These are phyloP conservation scores for Scomber colias DNA, from an alignment of 2,113 vertebrate species.

Conservation along the genomic window DNA sequence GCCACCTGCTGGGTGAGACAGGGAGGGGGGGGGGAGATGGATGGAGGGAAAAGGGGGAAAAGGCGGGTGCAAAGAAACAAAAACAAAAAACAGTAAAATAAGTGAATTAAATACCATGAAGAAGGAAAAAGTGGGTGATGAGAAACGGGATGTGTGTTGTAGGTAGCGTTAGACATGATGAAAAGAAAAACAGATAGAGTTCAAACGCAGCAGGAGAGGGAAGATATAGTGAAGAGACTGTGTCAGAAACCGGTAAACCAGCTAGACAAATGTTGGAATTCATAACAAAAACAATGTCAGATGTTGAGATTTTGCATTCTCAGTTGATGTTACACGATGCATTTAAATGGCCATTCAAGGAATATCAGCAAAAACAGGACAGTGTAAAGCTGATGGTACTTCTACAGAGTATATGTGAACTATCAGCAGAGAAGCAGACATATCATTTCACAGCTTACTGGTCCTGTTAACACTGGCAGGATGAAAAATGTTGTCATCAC, in stretches of 20 bases:
- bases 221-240: not conserved
- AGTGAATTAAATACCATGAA: not conserved
- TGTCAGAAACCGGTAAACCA: not conserved
- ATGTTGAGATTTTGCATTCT: not conserved
- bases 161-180: not conserved
- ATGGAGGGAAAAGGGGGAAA: conserved; percentile 2
- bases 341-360: not conserved
- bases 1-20: conserved; percentile 70
- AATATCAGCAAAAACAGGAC: not conserved
- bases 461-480: conserved; percentile 43
- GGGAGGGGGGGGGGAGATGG: not conserved
- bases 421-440: conserved; percentile 18
- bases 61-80: not conserved
- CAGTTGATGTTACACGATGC: not conserved
- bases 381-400: conserved; percentile 4
- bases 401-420: conserved; percentile 9
- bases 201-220: not conserved
- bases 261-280: not conserved
- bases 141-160: not conserved
- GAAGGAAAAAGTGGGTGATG: not conserved
- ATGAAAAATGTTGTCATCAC: conserved; percentile 41
- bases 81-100: not conserved
- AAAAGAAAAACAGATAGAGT: not conserved
- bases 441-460: conserved; percentile 51
- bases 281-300: not conserved